A percentile compares a stretch with the other conserved stretches of the same genome.
Conservation (phyloP, 2,888 invertebrate species). For the Harpalus rubripes region DNA sequence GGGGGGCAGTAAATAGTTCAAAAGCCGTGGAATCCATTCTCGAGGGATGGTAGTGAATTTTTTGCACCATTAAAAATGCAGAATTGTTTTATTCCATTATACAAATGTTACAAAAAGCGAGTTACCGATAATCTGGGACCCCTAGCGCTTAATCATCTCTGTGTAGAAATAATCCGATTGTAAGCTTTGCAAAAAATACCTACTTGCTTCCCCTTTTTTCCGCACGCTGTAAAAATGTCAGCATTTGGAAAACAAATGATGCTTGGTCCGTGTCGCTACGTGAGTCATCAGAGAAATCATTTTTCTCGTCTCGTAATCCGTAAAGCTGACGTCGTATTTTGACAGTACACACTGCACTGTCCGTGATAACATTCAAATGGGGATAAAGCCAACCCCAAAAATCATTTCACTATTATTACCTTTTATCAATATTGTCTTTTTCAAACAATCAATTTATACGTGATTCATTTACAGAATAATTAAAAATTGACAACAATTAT, state of each 20-base stretch:
- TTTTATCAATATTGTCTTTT: constrained; percentile 36
- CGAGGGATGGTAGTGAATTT: constrained; percentile 9
- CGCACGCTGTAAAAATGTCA: constrained; percentile 65
- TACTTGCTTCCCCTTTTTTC: constrained; percentile 58
- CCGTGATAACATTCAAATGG: constrained; percentile 64
- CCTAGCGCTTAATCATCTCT: constrained; percentile 53
- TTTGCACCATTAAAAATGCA: constrained; percentile 45
- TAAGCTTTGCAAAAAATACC: constrained; percentile 62
- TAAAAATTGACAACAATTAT: constrained; percentile 31
- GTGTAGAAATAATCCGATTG: constrained; percentile 63
- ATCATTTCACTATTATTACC: constrained; percentile 22
- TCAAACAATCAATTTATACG: not conserved
- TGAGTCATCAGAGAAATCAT: constrained; percentile 66
- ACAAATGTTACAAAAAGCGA: constrained; percentile 45
- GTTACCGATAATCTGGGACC: constrained; percentile 52
- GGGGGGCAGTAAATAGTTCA: not conserved
- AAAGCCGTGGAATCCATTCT: constrained; percentile 19
- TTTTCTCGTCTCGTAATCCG: constrained; percentile 57
- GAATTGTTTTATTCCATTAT: constrained; percentile 51
- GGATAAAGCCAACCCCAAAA: constrained; percentile 35
- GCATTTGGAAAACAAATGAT: constrained; percentile 66
- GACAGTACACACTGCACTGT: constrained; percentile 59
- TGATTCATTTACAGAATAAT: constrained; percentile 12
- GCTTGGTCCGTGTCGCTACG: constrained; percentile 63
- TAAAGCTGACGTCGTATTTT: constrained; percentile 61